Evolutionary conservation across 2,113 vertebrate genomes (phyloP).

Genomic region (Azemiops feae): DNA sequence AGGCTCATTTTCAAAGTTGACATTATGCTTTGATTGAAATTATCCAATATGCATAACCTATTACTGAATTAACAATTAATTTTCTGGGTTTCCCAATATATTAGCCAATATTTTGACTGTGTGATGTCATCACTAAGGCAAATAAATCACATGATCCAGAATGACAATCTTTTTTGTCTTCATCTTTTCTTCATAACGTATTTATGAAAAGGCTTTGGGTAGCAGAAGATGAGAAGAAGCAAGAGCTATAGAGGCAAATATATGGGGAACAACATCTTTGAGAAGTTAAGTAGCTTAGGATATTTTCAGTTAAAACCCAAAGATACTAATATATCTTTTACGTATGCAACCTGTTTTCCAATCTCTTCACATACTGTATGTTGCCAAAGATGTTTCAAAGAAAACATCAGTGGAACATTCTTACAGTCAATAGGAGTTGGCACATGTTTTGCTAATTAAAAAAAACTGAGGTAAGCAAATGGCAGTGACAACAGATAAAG

Average conservation of each 20-base stretch:
- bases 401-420: conserved; percentile 48
- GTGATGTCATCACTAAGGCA: not conserved
- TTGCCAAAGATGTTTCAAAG: conserved; percentile 59
- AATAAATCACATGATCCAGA: not conserved
- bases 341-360: conserved; percentile 37
- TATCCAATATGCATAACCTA: not conserved
- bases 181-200: not conserved
- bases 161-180: not conserved
- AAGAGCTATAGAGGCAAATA: conserved; percentile 18
- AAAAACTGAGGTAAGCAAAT: conserved; percentile 70
- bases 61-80: not conserved
- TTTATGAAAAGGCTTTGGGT: not conserved
- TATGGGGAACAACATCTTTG: not conserved
- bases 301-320: conserved; percentile 32
- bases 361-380: conserved; percentile 50
- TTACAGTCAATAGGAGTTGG: conserved; percentile 62
- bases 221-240: not conserved
- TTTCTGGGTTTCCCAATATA: not conserved
- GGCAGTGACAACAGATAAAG: conserved; percentile 39
- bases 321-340: conserved; percentile 49
- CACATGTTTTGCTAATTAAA: conserved; percentile 75
- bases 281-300: conserved; percentile 51
- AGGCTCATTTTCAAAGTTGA: no score
- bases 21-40: not conserved
- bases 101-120: not conserved